Percentiles rank a stretch among this genome's conserved stretches.
These are phyloP conservation scores for Zaprionus nigranus DNA, from an alignment of 1,140 invertebrate species.

Conservation along the genomic window DNA sequence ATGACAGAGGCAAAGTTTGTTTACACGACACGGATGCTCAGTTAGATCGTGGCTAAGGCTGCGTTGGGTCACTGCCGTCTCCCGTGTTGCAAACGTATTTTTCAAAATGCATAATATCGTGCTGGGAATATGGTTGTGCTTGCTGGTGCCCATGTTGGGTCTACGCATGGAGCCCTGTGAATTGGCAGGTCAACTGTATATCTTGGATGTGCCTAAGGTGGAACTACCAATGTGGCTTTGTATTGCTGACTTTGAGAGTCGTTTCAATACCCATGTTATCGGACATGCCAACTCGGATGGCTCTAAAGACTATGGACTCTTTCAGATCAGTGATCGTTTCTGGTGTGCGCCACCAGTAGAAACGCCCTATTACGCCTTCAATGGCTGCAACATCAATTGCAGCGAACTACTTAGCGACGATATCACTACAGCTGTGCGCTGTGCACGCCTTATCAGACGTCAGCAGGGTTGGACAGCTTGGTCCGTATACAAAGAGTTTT, in stretches of 20 bases:
- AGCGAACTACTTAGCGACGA: constrained; percentile 66
- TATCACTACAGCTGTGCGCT: constrained; percentile 72
- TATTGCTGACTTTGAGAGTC: constrained; percentile 74
- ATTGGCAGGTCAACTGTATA: constrained; percentile 69
- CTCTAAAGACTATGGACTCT: constrained; percentile 78
- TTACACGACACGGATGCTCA: constrained; percentile 1
- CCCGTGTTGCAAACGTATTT: background rate
- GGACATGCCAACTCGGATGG: constrained; percentile 71
- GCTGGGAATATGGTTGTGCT: constrained; percentile 33
- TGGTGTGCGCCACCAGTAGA: constrained; percentile 74
- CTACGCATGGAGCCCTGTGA: constrained; percentile 86
- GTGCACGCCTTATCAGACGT: constrained; percentile 64
- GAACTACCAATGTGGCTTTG: constrained; percentile 72
- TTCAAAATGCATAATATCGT: constrained; percentile 13
- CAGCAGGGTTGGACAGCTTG: constrained; percentile 89
- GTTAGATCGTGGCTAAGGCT: constrained; percentile 25
- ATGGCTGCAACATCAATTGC: constrained; percentile 78
- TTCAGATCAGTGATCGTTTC: constrained; percentile 81
- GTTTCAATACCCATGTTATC: constrained; percentile 70
- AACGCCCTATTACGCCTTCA: constrained; percentile 62
- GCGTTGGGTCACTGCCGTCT: constrained; percentile 22
- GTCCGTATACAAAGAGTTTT: constrained; percentile 87
- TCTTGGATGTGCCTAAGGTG: constrained; percentile 71
- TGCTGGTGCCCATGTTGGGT: constrained; percentile 19
- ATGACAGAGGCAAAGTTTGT: constrained; percentile 6